Percentiles rank a stretch among this genome's conserved stretches.
Evolutionary conservation across 2,888 invertebrate genomes (phyloP).

Genomic region (Nycteola revayana): DNA sequence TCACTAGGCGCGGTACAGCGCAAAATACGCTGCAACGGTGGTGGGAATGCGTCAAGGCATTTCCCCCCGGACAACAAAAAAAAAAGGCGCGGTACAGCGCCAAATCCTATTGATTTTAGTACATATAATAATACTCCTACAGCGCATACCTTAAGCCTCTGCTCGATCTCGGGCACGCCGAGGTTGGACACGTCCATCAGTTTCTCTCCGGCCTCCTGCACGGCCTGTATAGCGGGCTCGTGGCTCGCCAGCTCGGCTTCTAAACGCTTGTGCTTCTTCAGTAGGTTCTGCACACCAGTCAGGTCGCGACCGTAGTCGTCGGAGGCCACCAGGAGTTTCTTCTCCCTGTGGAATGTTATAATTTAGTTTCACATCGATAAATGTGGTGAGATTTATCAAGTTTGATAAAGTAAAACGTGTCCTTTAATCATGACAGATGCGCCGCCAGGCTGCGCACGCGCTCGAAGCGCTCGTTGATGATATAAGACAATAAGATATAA

Average conservation of each 20-base stretch:
- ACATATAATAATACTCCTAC: no score
- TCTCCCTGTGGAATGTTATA: slow-evolving; percentile 93
- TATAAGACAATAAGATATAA: no score
- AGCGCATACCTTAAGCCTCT: slow-evolving; percentile 85
- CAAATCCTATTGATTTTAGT: no score
- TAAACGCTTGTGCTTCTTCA: slow-evolving; percentile 99
- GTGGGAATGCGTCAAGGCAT: no score
- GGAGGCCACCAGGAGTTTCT: slow-evolving; percentile 97
- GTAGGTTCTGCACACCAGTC: slow-evolving; percentile 98
- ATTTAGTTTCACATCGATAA: no score
- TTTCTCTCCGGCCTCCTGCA: slow-evolving; percentile 91
- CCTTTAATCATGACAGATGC: no score
- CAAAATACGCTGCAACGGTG: no score
- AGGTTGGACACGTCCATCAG: slow-evolving; percentile 96
- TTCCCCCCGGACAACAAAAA: no score
- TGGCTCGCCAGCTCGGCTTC: slow-evolving; percentile 98
- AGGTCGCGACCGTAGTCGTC: slow-evolving; percentile 99
- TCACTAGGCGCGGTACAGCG: no score
- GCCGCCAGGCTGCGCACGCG: slow-evolving; percentile 95
- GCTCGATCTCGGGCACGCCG: slow-evolving; percentile 95
- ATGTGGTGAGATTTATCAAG: no score
- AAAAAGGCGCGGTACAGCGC: no score
- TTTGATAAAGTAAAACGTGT: no score
- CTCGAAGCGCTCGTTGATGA: slow-evolving; percentile 98
- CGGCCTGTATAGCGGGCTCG: slow-evolving; percentile 96